phyloP scores from a whole-genome alignment of 2,888 invertebrate genomes.

The Mongoloraphidia duomilia region DNA sequence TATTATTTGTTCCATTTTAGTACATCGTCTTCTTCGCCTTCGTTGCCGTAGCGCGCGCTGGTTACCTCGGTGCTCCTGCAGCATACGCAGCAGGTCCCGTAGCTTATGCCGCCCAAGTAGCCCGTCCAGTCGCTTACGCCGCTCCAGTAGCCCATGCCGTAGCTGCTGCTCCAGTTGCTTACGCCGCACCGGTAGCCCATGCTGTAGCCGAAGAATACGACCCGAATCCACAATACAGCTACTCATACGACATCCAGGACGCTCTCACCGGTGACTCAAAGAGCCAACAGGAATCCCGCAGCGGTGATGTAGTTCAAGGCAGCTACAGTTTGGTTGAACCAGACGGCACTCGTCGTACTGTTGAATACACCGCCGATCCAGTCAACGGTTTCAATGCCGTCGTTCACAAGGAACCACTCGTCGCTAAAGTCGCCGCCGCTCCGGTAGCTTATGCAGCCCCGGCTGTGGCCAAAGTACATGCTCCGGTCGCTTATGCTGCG shows the following conservation, averaged over 20 bases:
- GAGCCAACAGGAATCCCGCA: conserved; percentile 32
- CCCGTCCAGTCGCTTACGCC: not conserved
- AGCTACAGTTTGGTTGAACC: conserved; percentile 33
- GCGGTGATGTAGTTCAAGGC: conserved; percentile 33
- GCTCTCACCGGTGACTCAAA: conserved; percentile 32
- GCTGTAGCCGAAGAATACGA: conserved; percentile 25
- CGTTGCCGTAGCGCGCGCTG: too few species aligned
- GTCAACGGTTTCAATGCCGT: conserved; percentile 36
- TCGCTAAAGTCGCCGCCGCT: too few species aligned
- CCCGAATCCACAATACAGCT: conserved; percentile 34
- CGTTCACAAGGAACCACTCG: conserved; percentile 23
- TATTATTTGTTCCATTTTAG: too few species aligned
- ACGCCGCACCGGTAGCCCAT: conserved; percentile 14
- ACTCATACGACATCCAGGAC: conserved; percentile 33
- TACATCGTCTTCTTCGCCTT: too few species aligned
- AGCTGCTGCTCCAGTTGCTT: not conserved
- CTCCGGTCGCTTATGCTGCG: conserved; percentile 1
- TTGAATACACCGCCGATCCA: conserved; percentile 34
- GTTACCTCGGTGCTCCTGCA: not conserved
- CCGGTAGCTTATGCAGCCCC: conserved; percentile 5
- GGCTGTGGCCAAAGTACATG: conserved; percentile 6
- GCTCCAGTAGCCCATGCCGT: conserved; percentile 1
- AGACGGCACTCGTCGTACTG: conserved; percentile 32
- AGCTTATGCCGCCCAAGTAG: not conserved
- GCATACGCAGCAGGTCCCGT: not conserved